A percentile compares a stretch with the other conserved stretches of the same genome.
phyloP scores from a whole-genome alignment of 2,888 invertebrate species.

The Reticulitermes lucifugus region DNA sequence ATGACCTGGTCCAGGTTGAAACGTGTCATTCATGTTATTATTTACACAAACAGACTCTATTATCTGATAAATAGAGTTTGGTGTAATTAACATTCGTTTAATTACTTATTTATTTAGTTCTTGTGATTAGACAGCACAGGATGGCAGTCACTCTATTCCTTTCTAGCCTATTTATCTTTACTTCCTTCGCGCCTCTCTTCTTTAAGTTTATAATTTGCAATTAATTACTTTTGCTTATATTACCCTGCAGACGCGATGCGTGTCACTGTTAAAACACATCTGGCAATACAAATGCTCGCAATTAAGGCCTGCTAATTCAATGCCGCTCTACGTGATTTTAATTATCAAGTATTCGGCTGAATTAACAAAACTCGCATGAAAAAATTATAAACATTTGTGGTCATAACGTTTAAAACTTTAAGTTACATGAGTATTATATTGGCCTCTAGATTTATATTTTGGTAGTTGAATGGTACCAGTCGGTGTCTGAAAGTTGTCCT shows the following conservation, averaged over 20 bases:
- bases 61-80: too few relatives aligned
- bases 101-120: not conserved
- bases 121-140: not conserved
- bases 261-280: not conserved
- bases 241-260: not conserved
- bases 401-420: not conserved
- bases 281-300: not conserved
- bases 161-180: not conserved
- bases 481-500: too few relatives aligned
- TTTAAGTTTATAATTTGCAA: constrained; percentile 44
- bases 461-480: not conserved
- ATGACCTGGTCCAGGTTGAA: too few relatives aligned
- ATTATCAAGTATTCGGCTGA: not conserved
- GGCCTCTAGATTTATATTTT: not conserved
- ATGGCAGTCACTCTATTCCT: not conserved
- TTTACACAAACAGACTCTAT: too few relatives aligned
- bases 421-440: constrained; percentile 29
- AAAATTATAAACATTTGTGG: not conserved
- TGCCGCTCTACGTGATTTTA: not conserved
- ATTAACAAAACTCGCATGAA: not conserved
- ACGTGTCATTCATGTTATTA: too few relatives aligned
- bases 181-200: constrained; percentile 24
- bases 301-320: not conserved
- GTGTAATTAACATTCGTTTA: too few relatives aligned
- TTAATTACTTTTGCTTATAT: constrained; percentile 28